These are phyloP conservation scores for Macroteleia sp. DNA, from an alignment of 2,888 invertebrate species.

Conservation along the genomic window DNA sequence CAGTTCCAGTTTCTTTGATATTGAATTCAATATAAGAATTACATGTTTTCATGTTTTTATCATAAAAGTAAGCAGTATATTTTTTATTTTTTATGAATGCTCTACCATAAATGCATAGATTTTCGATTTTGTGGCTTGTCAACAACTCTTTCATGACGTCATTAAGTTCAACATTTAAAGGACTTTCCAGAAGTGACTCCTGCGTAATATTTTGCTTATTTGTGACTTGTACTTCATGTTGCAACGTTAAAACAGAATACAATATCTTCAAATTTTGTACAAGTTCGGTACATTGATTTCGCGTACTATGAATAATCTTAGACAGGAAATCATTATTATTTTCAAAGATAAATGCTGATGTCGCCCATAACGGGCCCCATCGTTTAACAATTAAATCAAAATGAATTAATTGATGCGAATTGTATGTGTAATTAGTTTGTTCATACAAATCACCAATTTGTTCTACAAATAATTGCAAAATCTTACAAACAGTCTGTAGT, in stretches of 20 bases:
- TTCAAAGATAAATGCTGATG: constrained; percentile 67
- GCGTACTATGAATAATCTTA: constrained; percentile 60
- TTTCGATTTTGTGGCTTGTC: too few species aligned
- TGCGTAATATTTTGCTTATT: too few species aligned
- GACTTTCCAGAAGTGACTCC: too few species aligned
- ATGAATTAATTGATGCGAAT: constrained; percentile 66
- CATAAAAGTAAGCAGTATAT: too few species aligned
- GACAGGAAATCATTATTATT: constrained; percentile 65
- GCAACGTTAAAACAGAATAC: constrained; percentile 52
- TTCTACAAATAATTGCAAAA: constrained; percentile 64
- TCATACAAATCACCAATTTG: constrained; percentile 52
- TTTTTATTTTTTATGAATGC: too few species aligned
- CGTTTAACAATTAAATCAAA: constrained; percentile 57
- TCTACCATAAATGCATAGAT: too few species aligned
- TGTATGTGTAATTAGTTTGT: constrained; percentile 61
- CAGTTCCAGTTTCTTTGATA: too few species aligned
- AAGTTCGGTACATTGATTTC: constrained; percentile 62
- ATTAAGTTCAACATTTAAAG: too few species aligned
- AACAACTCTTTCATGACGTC: too few species aligned
- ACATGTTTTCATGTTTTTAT: too few species aligned
- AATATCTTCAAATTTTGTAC: constrained; percentile 55
- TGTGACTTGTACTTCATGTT: too few species aligned
- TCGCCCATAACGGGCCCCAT: constrained; percentile 68
- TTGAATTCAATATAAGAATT: too few species aligned
- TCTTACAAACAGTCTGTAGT: constrained; percentile 47